Conservation (phyloP, 2,113 vertebrate genomes). For the Phaethon lepturus region DNA sequence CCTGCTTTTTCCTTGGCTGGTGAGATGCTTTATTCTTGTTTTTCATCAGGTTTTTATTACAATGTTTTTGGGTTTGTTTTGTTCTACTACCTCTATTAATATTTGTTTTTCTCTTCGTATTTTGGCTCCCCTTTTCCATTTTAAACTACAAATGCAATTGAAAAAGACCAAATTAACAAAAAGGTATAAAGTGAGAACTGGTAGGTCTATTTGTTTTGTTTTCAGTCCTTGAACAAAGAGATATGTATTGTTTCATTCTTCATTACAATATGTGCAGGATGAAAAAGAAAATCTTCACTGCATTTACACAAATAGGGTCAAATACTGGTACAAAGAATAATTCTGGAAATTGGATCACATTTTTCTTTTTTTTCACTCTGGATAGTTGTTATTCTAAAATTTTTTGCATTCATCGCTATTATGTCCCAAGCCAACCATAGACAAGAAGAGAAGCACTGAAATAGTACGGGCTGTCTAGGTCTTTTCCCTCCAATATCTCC, state of each 20-base stretch:
- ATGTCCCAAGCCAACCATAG: background rate
- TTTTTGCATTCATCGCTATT: background rate
- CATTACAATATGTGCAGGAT: background rate
- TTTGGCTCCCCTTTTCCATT: background rate
- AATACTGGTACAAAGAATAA: background rate
- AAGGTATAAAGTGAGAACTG: background rate
- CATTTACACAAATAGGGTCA: background rate
- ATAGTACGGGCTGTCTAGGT: fast-evolving
- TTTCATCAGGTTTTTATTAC: background rate
- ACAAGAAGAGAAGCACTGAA: background rate
- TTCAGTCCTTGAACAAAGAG: background rate
- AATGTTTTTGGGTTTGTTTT: background rate
- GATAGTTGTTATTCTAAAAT: background rate
- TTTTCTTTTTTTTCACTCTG: background rate
- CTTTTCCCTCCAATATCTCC: background rate
- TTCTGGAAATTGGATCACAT: fast-evolving
- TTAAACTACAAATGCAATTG: background rate
- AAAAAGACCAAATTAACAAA: background rate
- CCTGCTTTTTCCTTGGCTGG: background rate
- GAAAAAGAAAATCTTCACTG: background rate
- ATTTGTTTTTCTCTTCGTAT: background rate
- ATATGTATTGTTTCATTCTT: too few relatives aligned
- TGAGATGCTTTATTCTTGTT: background rate
- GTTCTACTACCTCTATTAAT: background rate
- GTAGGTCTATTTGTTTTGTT: background rate